phyloP scores from a whole-genome alignment of 2,113 vertebrate genomes.

The Platysternon megacephalum region DNA sequence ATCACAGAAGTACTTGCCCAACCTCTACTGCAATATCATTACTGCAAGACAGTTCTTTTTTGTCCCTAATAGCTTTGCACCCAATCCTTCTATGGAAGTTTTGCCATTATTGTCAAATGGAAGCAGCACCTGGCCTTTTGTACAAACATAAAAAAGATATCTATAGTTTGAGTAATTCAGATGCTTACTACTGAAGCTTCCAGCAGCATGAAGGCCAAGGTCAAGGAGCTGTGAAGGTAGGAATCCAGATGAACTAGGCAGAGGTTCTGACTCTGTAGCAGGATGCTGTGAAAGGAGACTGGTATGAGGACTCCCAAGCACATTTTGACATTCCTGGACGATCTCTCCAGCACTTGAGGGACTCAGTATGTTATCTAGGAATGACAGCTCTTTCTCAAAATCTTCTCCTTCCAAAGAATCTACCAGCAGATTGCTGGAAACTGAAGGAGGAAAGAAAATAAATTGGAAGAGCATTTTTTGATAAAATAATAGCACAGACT shows the following conservation, averaged over 20 bases:
- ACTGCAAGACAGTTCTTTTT: not conserved
- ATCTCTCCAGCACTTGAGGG: conserved; percentile 72
- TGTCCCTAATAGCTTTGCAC: not conserved
- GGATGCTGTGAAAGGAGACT: not conserved
- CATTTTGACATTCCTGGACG: conserved; percentile 77
- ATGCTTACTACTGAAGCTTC: conserved; percentile 63
- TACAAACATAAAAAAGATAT: not conserved
- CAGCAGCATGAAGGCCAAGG: conserved; percentile 82
- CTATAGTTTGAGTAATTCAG: not conserved
- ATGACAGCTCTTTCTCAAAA: conserved; percentile 83
- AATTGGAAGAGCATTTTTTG: not conserved
- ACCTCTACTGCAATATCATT: rapidly evolving
- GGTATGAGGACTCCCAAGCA: conserved; percentile 73
- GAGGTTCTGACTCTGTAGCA: conserved; percentile 50
- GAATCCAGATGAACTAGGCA: conserved; percentile 78
- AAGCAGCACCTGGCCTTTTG: not conserved
- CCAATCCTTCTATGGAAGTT: not conserved
- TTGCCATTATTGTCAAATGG: not conserved
- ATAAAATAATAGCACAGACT: not conserved
- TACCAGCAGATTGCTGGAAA: conserved; percentile 37
- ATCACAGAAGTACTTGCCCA: not conserved
- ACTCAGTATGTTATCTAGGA: conserved; percentile 83
- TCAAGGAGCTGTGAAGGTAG: conserved; percentile 89
- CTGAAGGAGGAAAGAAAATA: conserved; percentile 36
- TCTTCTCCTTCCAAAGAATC: conserved; percentile 78